Percentiles rank a stretch among this genome's conserved stretches.
Conservation (phyloP, 2,888 invertebrate genomes). For the Dynastes grantii region DNA sequence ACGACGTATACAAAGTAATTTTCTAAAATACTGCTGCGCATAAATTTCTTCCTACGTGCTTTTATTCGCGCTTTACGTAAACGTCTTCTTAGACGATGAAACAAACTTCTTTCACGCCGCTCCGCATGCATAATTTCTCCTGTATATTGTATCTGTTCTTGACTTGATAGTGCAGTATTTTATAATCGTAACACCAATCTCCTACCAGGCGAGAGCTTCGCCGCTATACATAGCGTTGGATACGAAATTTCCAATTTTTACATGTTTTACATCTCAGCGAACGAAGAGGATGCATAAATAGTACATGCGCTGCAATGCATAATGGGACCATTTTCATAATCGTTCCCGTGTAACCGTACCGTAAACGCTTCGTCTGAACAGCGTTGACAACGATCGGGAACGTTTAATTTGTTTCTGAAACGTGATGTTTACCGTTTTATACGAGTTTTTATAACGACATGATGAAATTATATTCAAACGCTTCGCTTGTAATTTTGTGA, state of each 20-base stretch:
- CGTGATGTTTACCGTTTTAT: constrained; percentile 7
- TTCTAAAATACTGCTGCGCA: too few species aligned
- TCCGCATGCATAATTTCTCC: not conserved
- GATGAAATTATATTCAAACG: not conserved
- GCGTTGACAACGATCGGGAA: constrained; percentile 12
- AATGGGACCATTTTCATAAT: constrained; percentile 20
- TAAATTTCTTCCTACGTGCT: too few species aligned
- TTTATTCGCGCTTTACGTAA: not conserved
- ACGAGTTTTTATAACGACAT: constrained; percentile 10
- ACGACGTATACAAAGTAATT: too few species aligned
- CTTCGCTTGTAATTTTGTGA: not conserved
- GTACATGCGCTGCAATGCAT: not conserved
- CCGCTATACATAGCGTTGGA: not conserved
- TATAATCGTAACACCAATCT: not conserved
- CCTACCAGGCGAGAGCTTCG: not conserved
- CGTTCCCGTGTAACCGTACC: not conserved
- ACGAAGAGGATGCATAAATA: constrained; percentile 12
- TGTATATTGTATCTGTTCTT: constrained; percentile 1
- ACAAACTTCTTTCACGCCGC: not conserved
- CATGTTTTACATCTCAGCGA: not conserved
- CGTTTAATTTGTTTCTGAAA: constrained; percentile 14
- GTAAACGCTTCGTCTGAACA: not conserved
- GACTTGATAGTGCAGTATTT: not conserved
- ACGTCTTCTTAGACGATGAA: not conserved
- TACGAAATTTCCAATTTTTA: constrained; percentile 6